A percentile compares a stretch with the other conserved stretches of the same genome.
These are phyloP conservation scores for Pheosia gnoma DNA, from an alignment of 2,888 invertebrate genomes.

Conservation along the genomic window DNA sequence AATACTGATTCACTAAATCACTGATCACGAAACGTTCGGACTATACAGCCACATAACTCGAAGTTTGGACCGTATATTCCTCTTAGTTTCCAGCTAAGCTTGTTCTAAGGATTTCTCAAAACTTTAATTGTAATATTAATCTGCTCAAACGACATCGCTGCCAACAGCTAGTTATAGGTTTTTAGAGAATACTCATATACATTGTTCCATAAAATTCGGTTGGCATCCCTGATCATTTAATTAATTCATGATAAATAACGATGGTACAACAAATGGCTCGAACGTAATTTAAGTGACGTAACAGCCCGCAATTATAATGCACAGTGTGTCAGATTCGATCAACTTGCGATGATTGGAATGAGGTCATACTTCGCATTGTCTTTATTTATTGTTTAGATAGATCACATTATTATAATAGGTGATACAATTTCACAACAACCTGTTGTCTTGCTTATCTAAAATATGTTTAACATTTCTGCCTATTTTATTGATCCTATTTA, in stretches of 20 bases:
- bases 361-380: conserved; percentile 61
- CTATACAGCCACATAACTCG: too few relatives aligned
- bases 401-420: conserved; percentile 35
- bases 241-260: conserved; percentile 24
- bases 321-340: conserved; percentile 54
- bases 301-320: conserved; percentile 55
- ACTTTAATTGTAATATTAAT: too few relatives aligned
- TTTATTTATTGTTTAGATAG: conserved; percentile 58
- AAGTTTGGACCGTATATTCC: too few relatives aligned
- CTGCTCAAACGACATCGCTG: too few relatives aligned
- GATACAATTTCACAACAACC: not conserved
- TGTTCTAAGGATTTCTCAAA: too few relatives aligned
- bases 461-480: too few relatives aligned
- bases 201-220: not conserved
- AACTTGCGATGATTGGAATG: conserved; percentile 53
- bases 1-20: too few relatives aligned
- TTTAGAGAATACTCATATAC: not conserved
- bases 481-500: too few relatives aligned
- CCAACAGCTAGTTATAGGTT: too few relatives aligned
- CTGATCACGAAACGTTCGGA: too few relatives aligned
- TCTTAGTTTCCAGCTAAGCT: too few relatives aligned
- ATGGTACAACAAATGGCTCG: conserved; percentile 17
- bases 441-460: not conserved
- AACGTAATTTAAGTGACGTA: conserved; percentile 45
- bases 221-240: conserved; percentile 13